Conservation (phyloP, 2,797 vertebrate species). For the Phalanger gymnotis region DNA sequence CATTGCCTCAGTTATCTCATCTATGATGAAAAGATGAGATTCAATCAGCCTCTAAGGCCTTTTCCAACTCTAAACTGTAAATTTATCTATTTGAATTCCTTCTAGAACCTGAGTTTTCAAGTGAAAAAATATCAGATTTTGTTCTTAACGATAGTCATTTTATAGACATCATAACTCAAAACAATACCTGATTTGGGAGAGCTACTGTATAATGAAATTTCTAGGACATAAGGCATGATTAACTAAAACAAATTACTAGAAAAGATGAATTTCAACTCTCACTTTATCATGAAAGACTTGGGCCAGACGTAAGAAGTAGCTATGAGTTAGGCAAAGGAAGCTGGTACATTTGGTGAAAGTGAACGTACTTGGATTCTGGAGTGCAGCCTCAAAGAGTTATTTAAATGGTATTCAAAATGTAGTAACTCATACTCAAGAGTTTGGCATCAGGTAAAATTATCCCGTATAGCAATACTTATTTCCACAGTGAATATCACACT, state of each 20-base stretch:
- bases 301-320: neutral
- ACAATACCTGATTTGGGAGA: neutral
- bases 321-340: neutral
- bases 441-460: neutral
- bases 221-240: neutral
- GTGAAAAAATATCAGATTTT: neutral
- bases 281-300: conserved; percentile 5
- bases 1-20: neutral
- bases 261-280: neutral
- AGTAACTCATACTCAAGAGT: conserved; percentile 12
- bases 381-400: neutral
- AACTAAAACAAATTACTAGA: neutral
- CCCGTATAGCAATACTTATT: conserved; percentile 3
- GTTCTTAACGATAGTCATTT: neutral
- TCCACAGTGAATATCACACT: neutral
- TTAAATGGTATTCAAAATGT: neutral
- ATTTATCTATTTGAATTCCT: neutral
- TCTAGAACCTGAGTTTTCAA: neutral
- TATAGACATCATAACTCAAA: neutral
- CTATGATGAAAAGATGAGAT: neutral
- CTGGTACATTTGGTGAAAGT: neutral
- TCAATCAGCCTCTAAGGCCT: neutral
- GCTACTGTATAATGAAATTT: neutral
- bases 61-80: neutral
- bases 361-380: neutral